phyloP scores from a whole-genome alignment of 1,140 invertebrate species.

The Lepidurus apus region DNA sequence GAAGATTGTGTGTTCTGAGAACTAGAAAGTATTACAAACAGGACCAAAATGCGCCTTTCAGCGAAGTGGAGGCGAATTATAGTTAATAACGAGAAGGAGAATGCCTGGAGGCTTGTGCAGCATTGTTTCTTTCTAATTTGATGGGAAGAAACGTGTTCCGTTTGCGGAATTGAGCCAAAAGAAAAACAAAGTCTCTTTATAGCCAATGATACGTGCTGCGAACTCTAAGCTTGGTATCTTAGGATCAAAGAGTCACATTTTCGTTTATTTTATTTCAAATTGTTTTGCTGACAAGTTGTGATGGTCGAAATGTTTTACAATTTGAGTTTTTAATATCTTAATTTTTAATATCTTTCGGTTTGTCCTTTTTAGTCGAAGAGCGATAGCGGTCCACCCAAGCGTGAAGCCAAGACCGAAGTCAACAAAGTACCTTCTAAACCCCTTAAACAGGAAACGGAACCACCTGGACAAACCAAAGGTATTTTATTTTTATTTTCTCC shows the following conservation, averaged over 20 bases:
- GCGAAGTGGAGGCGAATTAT: background rate
- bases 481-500: background rate
- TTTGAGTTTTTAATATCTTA: too few relatives aligned
- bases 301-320: background rate
- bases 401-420: conserved; percentile 20
- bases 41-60: background rate
- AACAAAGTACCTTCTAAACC: conserved; percentile 27
- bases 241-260: conserved; percentile 30
- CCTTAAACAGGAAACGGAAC: conserved; percentile 15
- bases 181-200: background rate
- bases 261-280: background rate
- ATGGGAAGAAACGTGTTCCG: background rate
- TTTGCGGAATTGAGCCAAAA: background rate
- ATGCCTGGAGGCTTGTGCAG: background rate
- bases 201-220: conserved; percentile 20
- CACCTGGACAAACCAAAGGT: conserved; percentile 7
- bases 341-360: background rate
- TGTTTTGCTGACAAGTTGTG: background rate
- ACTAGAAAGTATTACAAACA: too few relatives aligned
- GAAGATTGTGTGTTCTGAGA: too few relatives aligned
- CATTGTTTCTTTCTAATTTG: background rate
- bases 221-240: conserved; percentile 30
- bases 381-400: background rate
- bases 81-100: background rate
- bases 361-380: background rate